Evolutionary conservation across 2,113 vertebrate genomes (phyloP), one percentile per base, ranked within the genome.

Genomic region (Mormoops blainvillei): DNA sequence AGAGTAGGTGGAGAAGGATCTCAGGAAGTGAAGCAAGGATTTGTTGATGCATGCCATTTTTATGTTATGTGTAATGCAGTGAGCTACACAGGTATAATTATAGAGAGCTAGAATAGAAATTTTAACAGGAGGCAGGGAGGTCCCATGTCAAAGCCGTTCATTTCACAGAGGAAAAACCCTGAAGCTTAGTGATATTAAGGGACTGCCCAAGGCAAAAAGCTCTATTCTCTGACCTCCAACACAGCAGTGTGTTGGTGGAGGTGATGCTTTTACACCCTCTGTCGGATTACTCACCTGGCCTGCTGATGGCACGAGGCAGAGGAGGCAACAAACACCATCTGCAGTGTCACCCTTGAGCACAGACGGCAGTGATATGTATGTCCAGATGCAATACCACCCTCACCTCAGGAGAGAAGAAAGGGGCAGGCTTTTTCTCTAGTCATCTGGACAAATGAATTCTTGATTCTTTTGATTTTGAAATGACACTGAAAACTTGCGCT

Each of bases 131-230:
- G 86, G 43, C 41, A 3, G 20, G 41, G 58, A 96, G 33, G 67
- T 88, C 82, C 65, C 61, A 61, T 77, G 31, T 56, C 89, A 90
- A 91, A 94, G 86, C 91, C 77, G 83, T 87, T 92, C 63, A 83
- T 93, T 92, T 94, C 91, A 83, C 52, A 91, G 67, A 52, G 88
- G 36, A 77, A 94, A 81, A 82, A 31, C 38, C 73, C 85, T 36
- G 56, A 77, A 33, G 88, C 94, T 91, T 88, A 82, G 43, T 26
- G 41, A 91, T 91, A 82, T 92, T 88, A 96, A 95, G 56, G 77
- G 96, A 94, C 94, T 96, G 73, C 95, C 88, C n/a, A 56, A 86
- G 82, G 91, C 58, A 78, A 43, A 84, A 82, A 87, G 77, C 96
- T 90, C 0, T n/a, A 4, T 92, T 48, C 48, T 76, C 38, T 76